These are phyloP conservation scores for Meganola albula DNA, from an alignment of 2,888 invertebrate genomes.

Conservation along the genomic window DNA sequence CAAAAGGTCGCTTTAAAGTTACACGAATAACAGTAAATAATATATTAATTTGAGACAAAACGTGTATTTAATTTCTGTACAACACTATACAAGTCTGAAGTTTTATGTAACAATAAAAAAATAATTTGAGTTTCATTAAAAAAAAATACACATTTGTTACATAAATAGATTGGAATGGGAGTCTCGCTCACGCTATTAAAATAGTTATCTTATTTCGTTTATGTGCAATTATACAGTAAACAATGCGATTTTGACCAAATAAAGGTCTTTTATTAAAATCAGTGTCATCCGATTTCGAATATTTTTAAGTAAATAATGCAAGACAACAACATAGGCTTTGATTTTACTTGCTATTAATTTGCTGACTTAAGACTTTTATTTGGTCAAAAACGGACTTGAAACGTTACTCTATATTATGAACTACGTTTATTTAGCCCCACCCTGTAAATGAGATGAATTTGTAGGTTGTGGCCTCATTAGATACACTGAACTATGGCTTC, in stretches of 20 bases:
- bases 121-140: conserved; percentile 20
- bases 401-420: conserved; percentile 17
- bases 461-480: conserved; percentile 6
- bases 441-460: conserved; percentile 31
- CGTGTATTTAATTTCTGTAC: conserved; percentile 30
- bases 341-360: no score
- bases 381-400: conserved; percentile 22
- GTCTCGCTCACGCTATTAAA: conserved; percentile 24
- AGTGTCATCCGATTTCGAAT: no score
- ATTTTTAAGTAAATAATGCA: no score
- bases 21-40: conserved; percentile 22
- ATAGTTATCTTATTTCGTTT: conserved; percentile 18
- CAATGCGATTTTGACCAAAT: conserved; percentile 20
- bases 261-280: no score
- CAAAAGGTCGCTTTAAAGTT: conserved; percentile 16
- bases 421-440: conserved; percentile 27
- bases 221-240: conserved; percentile 16
- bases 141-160: conserved; percentile 20
- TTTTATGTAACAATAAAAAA: conserved; percentile 12
- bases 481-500: background rate
- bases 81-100: conserved; percentile 13
- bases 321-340: no score
- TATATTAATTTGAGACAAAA: conserved; percentile 35
- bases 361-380: conserved; percentile 16
- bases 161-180: conserved; percentile 32